These are phyloP conservation scores for Ctenodactylus gundi DNA, from an alignment of 2,113 vertebrate genomes.

Conservation along the genomic window DNA sequence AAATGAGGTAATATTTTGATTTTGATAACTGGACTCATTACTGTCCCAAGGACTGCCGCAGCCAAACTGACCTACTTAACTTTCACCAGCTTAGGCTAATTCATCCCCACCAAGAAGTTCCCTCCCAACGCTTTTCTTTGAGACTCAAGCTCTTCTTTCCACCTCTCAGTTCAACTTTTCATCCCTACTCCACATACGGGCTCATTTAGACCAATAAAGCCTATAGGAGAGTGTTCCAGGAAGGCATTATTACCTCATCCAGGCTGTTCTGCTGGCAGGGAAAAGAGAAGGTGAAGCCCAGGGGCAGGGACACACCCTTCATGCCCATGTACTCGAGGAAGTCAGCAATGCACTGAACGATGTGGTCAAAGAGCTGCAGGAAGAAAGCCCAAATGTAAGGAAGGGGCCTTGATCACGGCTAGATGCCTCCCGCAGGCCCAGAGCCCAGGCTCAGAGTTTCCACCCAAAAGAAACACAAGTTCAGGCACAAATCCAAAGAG, in stretches of 20 bases:
- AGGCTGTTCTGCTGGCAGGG: slow-evolving; percentile 94
- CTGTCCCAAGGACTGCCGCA: neutral
- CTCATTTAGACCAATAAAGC: neutral
- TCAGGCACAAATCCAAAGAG: neutral
- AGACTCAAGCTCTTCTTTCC: neutral
- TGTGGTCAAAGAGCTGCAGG: slow-evolving; percentile 94
- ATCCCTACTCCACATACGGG: neutral
- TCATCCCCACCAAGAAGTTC: no score
- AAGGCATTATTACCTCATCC: slow-evolving; percentile 87
- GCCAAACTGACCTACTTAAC: neutral
- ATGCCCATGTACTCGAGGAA: slow-evolving; percentile 98
- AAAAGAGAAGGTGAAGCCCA: slow-evolving; percentile 98
- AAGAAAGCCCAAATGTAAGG: neutral
- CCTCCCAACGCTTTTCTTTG: no score
- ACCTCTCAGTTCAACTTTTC: neutral
- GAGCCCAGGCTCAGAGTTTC: neutral
- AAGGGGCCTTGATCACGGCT: neutral
- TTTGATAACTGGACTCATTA: neutral
- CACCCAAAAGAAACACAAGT: neutral
- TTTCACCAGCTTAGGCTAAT: neutral
- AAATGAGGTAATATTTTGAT: neutral
- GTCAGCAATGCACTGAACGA: slow-evolving; percentile 93
- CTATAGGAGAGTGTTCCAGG: neutral
- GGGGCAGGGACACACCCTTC: slow-evolving; percentile 91
- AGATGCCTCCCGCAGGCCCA: neutral